Percentiles rank a stretch among this genome's conserved stretches.
phyloP scores from a whole-genome alignment of 1,140 invertebrate species.

The Brevipalpus yothersi region DNA sequence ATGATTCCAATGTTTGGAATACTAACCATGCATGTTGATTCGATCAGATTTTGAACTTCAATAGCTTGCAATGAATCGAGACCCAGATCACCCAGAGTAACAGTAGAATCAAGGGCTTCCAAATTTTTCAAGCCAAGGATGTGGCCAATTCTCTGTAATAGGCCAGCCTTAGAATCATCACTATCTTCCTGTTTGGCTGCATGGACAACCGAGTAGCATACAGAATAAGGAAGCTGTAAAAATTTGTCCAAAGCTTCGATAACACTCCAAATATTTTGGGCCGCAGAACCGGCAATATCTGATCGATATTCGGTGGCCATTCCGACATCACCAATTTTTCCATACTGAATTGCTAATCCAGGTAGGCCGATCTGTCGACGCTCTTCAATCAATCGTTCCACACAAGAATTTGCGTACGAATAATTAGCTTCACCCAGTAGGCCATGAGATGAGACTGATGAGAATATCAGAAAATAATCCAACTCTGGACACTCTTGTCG shows the following conservation, averaged over 20 bases:
- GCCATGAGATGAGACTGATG: constrained; percentile 73
- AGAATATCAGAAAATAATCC: constrained; percentile 81
- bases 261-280: constrained; percentile 71
- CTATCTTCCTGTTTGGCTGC: background rate
- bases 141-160: background rate
- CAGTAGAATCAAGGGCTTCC: constrained; percentile 38
- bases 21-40: background rate
- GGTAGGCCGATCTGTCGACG: constrained; percentile 37
- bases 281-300: constrained; percentile 68
- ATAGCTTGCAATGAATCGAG: constrained; percentile 93
- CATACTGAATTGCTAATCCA: constrained; percentile 76
- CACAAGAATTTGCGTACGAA: constrained; percentile 76
- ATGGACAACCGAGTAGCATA: constrained; percentile 1
- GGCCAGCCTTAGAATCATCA: background rate
- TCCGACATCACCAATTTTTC: constrained; percentile 87
- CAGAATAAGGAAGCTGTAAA: constrained; percentile 28
- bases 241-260: constrained; percentile 58
- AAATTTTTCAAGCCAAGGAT: constrained; percentile 60
- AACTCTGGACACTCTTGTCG: constrained; percentile 44
- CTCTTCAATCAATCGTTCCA: constrained; percentile 77
- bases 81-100: constrained; percentile 44
- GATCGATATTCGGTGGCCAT: constrained; percentile 45
- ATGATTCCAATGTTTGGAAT: background rate
- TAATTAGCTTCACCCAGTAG: constrained; percentile 89
- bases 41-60: constrained; percentile 44